A percentile compares a stretch with the other conserved stretches of the same genome.
Conservation (phyloP, 2,888 invertebrate genomes). For the Prionchulus punctatus region DNA sequence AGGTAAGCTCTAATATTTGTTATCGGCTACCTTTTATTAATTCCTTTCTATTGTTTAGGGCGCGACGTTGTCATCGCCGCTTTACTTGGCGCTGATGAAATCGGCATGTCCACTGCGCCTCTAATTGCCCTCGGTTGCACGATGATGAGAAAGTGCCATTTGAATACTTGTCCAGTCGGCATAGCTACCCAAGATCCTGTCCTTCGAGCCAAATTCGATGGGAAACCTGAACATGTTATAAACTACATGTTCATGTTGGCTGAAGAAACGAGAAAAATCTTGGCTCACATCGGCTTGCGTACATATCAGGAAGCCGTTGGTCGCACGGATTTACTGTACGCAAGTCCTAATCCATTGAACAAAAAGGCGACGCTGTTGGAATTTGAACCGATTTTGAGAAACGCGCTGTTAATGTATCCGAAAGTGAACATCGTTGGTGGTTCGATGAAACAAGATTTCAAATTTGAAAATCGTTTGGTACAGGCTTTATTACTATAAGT, state of each 20-base stretch:
- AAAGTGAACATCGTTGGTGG: conserved; percentile 55
- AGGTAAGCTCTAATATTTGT: no score
- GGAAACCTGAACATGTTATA: conserved; percentile 89
- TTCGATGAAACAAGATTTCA: conserved; percentile 11
- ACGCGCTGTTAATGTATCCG: conserved; percentile 72
- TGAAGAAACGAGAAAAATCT: conserved; percentile 78
- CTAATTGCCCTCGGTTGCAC: conserved; percentile 94
- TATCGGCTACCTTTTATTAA: neutral
- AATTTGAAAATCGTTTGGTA: conserved; percentile 33
- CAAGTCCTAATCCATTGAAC: conserved; percentile 50
- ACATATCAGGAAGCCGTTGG: conserved; percentile 79
- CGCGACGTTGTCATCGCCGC: conserved; percentile 92
- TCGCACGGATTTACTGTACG: conserved; percentile 67
- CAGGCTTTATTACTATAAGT: neutral
- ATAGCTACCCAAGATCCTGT: conserved; percentile 95
- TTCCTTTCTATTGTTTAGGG: conserved; percentile 38
- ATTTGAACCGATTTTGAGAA: conserved; percentile 65
- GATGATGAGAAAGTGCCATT: conserved; percentile 98
- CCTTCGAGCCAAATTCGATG: conserved; percentile 83
- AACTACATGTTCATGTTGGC: conserved; percentile 95
- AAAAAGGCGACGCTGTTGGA: conserved; percentile 69
- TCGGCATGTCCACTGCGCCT: conserved; percentile 95
- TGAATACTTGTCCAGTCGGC: conserved; percentile 97
- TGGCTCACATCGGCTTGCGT: conserved; percentile 76
- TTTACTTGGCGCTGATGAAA: conserved; percentile 88